A percentile compares a stretch with the other conserved stretches of the same genome.
These are phyloP conservation scores for Crocodylus rhombifer DNA, from an alignment of 2,797 vertebrate genomes.

Conservation along the genomic window DNA sequence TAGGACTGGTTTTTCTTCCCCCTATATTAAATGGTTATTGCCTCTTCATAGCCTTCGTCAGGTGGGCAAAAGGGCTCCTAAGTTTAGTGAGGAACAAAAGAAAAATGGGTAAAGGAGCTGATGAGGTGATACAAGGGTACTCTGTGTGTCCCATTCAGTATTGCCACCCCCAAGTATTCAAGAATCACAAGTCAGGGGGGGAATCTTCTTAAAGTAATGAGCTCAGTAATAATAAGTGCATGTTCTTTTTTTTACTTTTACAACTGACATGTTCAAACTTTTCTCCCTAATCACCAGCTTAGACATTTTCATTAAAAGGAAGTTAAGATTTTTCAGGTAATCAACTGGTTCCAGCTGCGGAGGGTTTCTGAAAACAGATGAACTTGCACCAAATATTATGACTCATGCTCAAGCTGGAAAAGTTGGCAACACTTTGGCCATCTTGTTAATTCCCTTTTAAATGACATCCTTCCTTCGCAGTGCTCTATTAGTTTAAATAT, in stretches of 20 bases:
- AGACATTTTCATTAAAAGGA: background rate
- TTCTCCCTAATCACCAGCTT: background rate
- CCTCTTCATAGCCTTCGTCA: background rate
- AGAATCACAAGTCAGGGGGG: background rate
- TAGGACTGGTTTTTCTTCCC: background rate
- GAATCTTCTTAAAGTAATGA: too few species aligned
- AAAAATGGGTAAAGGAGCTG: background rate
- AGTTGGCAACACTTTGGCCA: background rate
- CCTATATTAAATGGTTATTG: background rate
- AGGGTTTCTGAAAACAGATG: background rate
- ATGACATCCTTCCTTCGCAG: background rate
- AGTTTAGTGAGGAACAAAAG: background rate
- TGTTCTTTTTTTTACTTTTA: background rate
- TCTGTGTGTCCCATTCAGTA: background rate
- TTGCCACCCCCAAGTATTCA: background rate
- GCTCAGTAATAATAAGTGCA: too few species aligned
- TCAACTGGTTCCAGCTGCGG: background rate
- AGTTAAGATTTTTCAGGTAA: background rate
- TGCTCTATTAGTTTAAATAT: background rate
- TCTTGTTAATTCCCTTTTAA: slow-evolving; percentile 44
- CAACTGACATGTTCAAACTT: background rate
- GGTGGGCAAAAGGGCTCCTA: background rate
- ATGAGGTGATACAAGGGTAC: background rate
- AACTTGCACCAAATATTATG: background rate
- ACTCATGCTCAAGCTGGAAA: background rate